Percentiles rank a stretch among this genome's conserved stretches.
Conservation (phyloP, 2,113 vertebrate species). For the Aegotheles bennettii region DNA sequence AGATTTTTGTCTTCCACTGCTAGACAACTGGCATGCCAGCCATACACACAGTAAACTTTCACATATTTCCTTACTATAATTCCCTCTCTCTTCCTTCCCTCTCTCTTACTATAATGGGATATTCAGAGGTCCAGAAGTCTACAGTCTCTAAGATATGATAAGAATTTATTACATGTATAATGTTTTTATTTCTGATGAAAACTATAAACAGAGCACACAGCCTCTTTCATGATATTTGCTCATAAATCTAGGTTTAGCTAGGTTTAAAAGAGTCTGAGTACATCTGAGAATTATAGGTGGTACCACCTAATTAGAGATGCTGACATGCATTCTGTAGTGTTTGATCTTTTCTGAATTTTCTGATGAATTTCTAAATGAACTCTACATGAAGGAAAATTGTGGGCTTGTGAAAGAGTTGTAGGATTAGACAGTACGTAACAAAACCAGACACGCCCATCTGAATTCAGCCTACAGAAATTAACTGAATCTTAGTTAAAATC, state of each 20-base stretch:
- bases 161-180: not conserved
- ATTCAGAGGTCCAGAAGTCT: not conserved
- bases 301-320: not conserved
- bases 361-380: not conserved
- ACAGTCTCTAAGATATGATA: not conserved
- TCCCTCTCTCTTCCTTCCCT: no score
- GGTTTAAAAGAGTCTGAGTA: not conserved
- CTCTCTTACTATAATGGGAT: not conserved
- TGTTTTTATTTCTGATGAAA: not conserved
- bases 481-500: not conserved
- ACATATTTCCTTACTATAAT: not conserved
- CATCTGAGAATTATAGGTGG: not conserved
- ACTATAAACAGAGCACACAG: not conserved
- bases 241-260: not conserved
- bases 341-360: not conserved
- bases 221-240: not conserved
- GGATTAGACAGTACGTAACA: not conserved
- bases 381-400: not conserved
- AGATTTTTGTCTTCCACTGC: not conserved
- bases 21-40: not conserved
- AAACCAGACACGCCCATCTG: not conserved
- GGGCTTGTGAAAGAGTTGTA: not conserved
- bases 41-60: not conserved
- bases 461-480: not conserved
- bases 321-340: not conserved